A percentile compares a stretch with the other conserved stretches of the same genome.
Evolutionary conservation across 1,140 invertebrate species (phyloP).

Genomic region (Sipha flava): DNA sequence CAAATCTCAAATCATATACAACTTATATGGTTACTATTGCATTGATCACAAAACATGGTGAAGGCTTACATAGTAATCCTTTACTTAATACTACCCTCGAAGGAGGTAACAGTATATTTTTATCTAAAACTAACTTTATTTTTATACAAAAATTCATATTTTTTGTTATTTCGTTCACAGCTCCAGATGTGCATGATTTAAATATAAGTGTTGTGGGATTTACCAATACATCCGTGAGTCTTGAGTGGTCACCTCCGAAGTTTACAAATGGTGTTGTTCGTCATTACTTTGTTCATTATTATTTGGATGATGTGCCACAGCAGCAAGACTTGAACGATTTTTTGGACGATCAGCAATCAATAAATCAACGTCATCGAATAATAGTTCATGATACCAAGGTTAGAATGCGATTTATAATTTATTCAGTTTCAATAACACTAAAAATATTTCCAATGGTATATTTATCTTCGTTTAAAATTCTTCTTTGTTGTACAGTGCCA

Average conservation of each 20-base stretch:
- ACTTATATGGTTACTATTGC: slow-evolving; percentile 65
- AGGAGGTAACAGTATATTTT: slow-evolving; percentile 43
- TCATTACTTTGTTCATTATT: slow-evolving; percentile 54
- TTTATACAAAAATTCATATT: neutral
- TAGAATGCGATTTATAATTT: neutral
- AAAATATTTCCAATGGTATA: too few species aligned
- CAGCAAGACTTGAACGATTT: slow-evolving; percentile 41
- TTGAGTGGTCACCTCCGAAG: slow-evolving; percentile 60
- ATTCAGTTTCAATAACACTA: too few species aligned
- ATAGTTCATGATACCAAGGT: neutral
- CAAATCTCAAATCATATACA: slow-evolving; percentile 61
- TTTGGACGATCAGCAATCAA: slow-evolving; percentile 18
- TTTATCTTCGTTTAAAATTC: neutral
- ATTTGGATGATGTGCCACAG: slow-evolving; percentile 22
- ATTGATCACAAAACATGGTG: slow-evolving; percentile 61
- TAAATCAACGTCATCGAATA: slow-evolving; percentile 36
- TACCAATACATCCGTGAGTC: slow-evolving; percentile 55
- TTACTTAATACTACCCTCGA: slow-evolving; percentile 63
- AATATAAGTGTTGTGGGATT: slow-evolving; percentile 53
- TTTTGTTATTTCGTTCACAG: slow-evolving; percentile 35
- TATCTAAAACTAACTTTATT: neutral
- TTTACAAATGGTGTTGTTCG: slow-evolving; percentile 64
- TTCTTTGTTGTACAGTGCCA: neutral
- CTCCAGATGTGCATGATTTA: slow-evolving; percentile 48
- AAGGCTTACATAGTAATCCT: slow-evolving; percentile 59